Conservation (phyloP, 2,797 vertebrate genomes). For the Sebastiscus tertius region DNA sequence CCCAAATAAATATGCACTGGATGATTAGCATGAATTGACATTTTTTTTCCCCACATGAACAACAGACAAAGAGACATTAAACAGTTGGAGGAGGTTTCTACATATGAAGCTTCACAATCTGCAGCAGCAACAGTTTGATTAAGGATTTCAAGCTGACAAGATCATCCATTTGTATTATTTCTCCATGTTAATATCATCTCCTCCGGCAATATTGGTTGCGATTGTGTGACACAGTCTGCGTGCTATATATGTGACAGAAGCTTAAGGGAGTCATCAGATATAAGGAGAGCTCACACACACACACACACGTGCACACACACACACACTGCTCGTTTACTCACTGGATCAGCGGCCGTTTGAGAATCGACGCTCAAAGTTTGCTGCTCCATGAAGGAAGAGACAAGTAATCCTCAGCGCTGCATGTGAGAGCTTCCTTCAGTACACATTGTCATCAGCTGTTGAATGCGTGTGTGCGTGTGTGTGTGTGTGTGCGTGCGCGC, state of each 20-base stretch:
- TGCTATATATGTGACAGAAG: background rate
- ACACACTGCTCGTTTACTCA: slow-evolving; percentile 67
- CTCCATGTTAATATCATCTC: background rate
- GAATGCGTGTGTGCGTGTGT: slow-evolving; percentile 13
- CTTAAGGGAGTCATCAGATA: background rate
- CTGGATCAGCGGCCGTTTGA: slow-evolving; percentile 67
- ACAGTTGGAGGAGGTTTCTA: background rate
- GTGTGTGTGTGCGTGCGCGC: slow-evolving; percentile 20
- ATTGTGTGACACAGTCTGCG: background rate
- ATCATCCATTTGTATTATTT: background rate
- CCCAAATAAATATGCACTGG: background rate
- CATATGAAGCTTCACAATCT: background rate
- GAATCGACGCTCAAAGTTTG: slow-evolving; percentile 81
- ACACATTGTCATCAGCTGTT: slow-evolving; percentile 74
- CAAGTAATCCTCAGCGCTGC: slow-evolving; percentile 75
- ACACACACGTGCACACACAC: slow-evolving; percentile 13
- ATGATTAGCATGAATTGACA: background rate
- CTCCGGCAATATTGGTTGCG: background rate
- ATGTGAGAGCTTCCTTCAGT: slow-evolving; percentile 57
- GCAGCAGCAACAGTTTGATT: background rate
- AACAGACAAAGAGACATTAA: background rate
- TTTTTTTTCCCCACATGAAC: background rate
- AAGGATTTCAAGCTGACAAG: background rate
- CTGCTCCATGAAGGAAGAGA: slow-evolving; percentile 83
- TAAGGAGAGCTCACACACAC: background rate